Percentiles rank a stretch among this genome's conserved stretches.
phyloP scores from a whole-genome alignment of 2,888 invertebrate genomes.

The Drosophila kuntzei region DNA sequence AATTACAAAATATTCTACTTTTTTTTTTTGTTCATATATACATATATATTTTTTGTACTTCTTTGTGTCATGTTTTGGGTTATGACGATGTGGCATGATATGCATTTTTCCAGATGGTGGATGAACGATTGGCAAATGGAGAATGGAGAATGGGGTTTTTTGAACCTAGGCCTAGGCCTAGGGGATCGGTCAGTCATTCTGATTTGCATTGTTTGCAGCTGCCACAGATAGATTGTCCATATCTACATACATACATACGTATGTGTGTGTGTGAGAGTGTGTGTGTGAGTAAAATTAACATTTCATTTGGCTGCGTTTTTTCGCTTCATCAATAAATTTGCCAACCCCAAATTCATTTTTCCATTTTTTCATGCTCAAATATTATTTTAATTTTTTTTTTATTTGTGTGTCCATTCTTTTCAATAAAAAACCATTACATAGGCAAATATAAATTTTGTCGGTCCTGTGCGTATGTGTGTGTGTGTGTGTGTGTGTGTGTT shows the following conservation, averaged over 20 bases:
- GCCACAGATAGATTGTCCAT: slow-evolving; percentile 47
- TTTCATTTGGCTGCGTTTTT: slow-evolving; percentile 74
- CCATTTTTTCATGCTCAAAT: slow-evolving; percentile 25
- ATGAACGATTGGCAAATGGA: neutral
- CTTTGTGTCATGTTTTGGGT: slow-evolving; percentile 42
- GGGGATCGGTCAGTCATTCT: slow-evolving; percentile 60
- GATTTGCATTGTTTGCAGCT: slow-evolving; percentile 73
- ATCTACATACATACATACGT: slow-evolving; percentile 24
- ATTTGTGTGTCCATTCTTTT: slow-evolving; percentile 39
- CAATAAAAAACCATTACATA: slow-evolving; percentile 78
- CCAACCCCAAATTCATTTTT: slow-evolving; percentile 52
- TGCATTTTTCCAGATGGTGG: slow-evolving; percentile 28
- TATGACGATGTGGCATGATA: slow-evolving; percentile 47
- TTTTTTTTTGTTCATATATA: too few relatives aligned
- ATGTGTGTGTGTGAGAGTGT: slow-evolving; percentile 4
- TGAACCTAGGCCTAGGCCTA: slow-evolving; percentile 29
- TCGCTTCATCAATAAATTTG: slow-evolving; percentile 75
- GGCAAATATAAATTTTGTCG: slow-evolving; percentile 67
- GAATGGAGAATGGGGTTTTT: neutral
- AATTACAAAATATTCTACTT: slow-evolving; percentile 32
- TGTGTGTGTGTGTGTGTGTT: slow-evolving; percentile 17
- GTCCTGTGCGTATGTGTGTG: neutral
- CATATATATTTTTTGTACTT: neutral
- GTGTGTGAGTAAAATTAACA: slow-evolving; percentile 73
- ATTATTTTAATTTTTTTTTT: slow-evolving; percentile 16